phyloP scores from a whole-genome alignment of 2,113 vertebrate species.

The Charadrius vociferus region DNA sequence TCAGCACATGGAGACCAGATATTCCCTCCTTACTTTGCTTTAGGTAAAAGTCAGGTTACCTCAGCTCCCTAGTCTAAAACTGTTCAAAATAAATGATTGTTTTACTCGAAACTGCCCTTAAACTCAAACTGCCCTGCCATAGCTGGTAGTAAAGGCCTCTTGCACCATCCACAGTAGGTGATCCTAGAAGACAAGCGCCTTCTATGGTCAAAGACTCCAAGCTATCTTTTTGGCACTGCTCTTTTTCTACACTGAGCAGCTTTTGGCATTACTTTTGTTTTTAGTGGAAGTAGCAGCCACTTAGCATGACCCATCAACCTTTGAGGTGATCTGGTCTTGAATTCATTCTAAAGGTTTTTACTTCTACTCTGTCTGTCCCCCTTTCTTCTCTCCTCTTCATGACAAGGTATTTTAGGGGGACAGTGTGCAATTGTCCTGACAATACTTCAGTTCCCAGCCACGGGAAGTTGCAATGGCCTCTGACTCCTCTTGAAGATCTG shows the following conservation, averaged over 20 bases:
- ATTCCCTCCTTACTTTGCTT: background rate
- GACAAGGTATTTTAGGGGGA: background rate
- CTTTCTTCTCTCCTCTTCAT: background rate
- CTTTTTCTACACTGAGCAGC: background rate
- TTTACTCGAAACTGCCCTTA: background rate
- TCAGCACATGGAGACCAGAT: background rate
- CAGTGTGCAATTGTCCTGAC: background rate
- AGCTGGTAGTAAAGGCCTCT: background rate
- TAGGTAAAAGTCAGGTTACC: background rate
- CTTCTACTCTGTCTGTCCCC: background rate
- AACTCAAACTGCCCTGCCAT: background rate
- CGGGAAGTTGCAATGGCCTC: background rate
- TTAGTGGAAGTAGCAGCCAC: background rate
- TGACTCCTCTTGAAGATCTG: background rate
- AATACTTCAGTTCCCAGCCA: background rate
- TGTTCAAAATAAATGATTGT: background rate
- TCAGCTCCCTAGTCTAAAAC: background rate
- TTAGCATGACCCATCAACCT: background rate
- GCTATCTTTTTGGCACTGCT: background rate
- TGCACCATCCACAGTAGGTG: too few species aligned
- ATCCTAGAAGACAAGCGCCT: background rate
- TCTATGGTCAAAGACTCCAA: background rate
- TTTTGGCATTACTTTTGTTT: background rate
- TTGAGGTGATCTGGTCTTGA: background rate
- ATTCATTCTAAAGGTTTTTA: background rate